These are phyloP conservation scores for Mormoops blainvillei DNA, from an alignment of 2,113 vertebrate species.

Conservation along the genomic window DNA sequence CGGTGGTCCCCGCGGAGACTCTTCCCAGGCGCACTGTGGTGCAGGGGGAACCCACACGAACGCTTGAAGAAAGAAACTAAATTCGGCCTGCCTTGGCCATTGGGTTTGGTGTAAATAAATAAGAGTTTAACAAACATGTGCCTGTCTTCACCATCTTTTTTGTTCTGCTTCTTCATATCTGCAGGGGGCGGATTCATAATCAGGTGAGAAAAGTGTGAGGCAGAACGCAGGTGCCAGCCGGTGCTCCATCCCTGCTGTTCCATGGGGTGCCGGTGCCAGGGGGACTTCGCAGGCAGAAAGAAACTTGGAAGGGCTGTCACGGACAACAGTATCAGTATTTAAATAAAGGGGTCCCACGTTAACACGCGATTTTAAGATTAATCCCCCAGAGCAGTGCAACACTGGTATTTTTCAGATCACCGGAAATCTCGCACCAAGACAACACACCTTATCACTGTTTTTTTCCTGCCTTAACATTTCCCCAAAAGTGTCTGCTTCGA, in stretches of 20 bases:
- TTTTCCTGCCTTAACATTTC: not conserved
- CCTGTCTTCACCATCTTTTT: not conserved
- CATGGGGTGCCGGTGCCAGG: not conserved
- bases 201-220: no score
- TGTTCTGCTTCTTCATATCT: not conserved
- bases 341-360: not conserved
- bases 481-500: not conserved
- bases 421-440: not conserved
- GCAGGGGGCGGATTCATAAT: no score
- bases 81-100: not conserved
- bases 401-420: not conserved
- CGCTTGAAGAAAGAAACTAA: not conserved
- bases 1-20: not conserved
- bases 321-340: not conserved
- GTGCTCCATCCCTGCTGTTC: rapidly evolving
- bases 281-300: not conserved
- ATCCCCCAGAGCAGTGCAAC: not conserved
- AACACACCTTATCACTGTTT: not conserved
- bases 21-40: not conserved
- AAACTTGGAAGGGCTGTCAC: not conserved
- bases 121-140: not conserved
- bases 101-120: not conserved
- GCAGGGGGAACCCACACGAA: not conserved
- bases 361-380: not conserved
- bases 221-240: not conserved